Base-by-base conservation (phyloP, 2,113 vertebrate genomes). In the Trogon melanurus region DNA sequence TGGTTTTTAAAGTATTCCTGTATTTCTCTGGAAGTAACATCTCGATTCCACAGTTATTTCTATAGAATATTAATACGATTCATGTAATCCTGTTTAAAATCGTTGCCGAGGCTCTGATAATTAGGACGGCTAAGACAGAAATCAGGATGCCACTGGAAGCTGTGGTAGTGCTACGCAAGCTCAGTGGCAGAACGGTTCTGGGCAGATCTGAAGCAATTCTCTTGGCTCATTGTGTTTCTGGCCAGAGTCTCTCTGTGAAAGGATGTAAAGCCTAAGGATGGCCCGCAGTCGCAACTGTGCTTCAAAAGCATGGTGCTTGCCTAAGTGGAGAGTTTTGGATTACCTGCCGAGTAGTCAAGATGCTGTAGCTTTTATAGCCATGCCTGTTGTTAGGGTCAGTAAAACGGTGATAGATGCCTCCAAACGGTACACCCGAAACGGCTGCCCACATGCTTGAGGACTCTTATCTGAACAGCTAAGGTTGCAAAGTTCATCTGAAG, bases 381-480 rank as follows among this genome's bases (percentile, higher is more conserved):
- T 54, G 44, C 21, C 19, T 3, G 0, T 15, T 10, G 8, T 10
- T 73, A 9, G 51, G 47, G 29, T 44, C 18, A 17, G 26, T 8
- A 30, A 5, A 16, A 18, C 8, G 61, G 27, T 5, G 26, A 70
- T 7, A 62, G 26, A n/a, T 19, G 22, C 2, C 34, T 64, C 26
- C 69, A 86, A 1, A 22, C 4, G 29, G 38, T 53, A 4, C 11
- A 11, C 11, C 56, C 32, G 30, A 16, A 27, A 38, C 0, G 1
- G 18, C 36, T 1, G 2, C 19, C 27, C 50, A 1, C 2, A 1
- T 32, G 61, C 30, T 30, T 1, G 0, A 69, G 65, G 27, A 11
- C 45, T 64, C 34, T 25, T 44, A 5, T 0, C 1, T 26, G 27
- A 79, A 50, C 27, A 11, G 36, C 56, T 66, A 44, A 78, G 76